Evolutionary conservation across 2,888 invertebrate species (phyloP), one percentile per base, ranked within the genome.

Genomic region (Tuberolachnus salignus): DNA sequence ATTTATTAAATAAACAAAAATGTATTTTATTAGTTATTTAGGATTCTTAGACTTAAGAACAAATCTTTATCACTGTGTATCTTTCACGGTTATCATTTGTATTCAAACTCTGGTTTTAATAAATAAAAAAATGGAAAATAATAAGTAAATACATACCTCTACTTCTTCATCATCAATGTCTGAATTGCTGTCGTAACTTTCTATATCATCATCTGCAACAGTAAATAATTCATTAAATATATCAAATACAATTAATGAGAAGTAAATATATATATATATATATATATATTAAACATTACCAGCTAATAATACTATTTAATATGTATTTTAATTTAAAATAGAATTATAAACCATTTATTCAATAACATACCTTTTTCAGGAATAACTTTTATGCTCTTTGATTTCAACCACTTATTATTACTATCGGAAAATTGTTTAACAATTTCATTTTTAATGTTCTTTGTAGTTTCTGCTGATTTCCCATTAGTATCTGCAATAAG

Each of bases 361-460:
- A 4, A 19, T 49, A 34, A 59, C 42, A 59, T 46, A 57, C 80
- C 74, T 57, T 53, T 80, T 51, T 46, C 59, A 26, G 51, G 53
- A 67, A 81, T 70, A 14, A 70, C 23, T 16, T 51, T 84, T 85
- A 86, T 84, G 82, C 87, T 85, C 84, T 90, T 91, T 0, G 89
- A 90, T 83, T 89, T 92, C 55, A 92, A 84, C 92, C 92, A 92
- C 44, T 87, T 86, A 80, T 89, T 88, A 83, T 92, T 92, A 19
- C 92, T 91, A 87, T 92, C 92, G 59, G 90, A 89, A 83, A 90
- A 92, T 49, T 90, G 91, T 86, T 85, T 84, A 81, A 84, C 66
- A 21, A 84, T 83, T 34, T 83, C 83, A 53, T 6, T 66, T 71
- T 80, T 80, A n/a, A 81, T 80, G 10, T 80, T 73, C 11, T 61